Conservation (phyloP, 2,113 vertebrate genomes). For the Coptodon bakossiorum region DNA sequence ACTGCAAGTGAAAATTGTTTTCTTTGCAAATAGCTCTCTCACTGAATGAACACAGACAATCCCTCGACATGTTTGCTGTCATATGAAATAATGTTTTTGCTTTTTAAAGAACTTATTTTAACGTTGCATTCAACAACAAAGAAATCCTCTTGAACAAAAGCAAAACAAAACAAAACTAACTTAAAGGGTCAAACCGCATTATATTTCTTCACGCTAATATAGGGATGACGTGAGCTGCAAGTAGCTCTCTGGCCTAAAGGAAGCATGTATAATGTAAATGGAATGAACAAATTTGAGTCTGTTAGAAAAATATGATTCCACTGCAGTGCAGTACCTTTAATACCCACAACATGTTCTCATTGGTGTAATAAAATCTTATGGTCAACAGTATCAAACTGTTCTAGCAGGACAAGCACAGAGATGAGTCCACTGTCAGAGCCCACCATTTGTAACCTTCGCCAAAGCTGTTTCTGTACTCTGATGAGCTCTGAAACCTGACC, state of each 20-base stretch:
- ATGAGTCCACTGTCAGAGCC: not conserved
- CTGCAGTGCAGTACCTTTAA: not conserved
- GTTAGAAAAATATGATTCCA: not conserved
- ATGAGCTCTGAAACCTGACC: not conserved
- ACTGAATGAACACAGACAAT: not conserved
- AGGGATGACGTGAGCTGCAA: fast-evolving
- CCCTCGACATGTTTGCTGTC: fast-evolving
- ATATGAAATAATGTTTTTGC: not conserved
- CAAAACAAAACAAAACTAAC: not conserved
- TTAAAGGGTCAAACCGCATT: not conserved
- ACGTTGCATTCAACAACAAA: not conserved
- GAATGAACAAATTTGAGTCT: not conserved
- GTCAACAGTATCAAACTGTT: not conserved
- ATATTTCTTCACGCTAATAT: not conserved
- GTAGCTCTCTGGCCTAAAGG: not conserved
- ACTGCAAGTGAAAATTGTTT: not conserved
- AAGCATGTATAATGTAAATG: not conserved
- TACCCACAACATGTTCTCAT: not conserved
- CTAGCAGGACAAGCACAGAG: fast-evolving
- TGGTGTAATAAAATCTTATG: not conserved
- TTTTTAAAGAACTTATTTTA: not conserved
- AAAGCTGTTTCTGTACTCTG: not conserved
- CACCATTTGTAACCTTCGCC: not conserved
- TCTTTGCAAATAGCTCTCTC: not conserved
- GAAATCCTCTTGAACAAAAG: not conserved